These are phyloP conservation scores for Oriolus oriolus DNA, from an alignment of 2,113 vertebrate genomes.

Conservation along the genomic window DNA sequence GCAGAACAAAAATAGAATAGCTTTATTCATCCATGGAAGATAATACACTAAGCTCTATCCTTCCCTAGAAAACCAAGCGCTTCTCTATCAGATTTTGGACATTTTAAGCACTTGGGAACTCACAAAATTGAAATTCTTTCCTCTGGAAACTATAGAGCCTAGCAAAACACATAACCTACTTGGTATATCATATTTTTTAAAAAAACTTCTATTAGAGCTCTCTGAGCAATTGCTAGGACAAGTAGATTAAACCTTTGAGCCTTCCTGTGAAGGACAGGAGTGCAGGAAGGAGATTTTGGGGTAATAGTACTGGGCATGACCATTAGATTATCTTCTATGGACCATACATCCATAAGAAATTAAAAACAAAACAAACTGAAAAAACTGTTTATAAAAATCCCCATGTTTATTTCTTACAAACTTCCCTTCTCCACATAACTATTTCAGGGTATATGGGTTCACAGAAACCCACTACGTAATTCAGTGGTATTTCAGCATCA, in stretches of 20 bases:
- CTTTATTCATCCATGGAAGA: background rate
- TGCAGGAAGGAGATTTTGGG: background rate
- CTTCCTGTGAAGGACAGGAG: background rate
- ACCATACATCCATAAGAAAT: background rate
- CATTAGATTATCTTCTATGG: background rate
- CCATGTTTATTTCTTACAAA: background rate
- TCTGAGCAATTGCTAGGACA: background rate
- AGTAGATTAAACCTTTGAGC: background rate
- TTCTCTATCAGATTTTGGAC: background rate
- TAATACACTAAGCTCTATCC: background rate
- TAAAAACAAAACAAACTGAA: background rate
- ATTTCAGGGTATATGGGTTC: rapidly evolving
- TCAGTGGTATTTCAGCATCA: background rate
- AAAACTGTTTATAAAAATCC: background rate
- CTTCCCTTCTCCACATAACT: background rate
- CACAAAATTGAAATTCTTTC: background rate
- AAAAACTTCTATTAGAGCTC: background rate
- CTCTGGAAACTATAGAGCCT: background rate
- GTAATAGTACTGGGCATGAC: background rate
- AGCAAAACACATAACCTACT: background rate
- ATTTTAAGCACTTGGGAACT: background rate
- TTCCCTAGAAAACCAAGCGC: background rate
- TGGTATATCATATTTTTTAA: background rate
- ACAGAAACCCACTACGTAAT: rapidly evolving
- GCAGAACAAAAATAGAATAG: slow-evolving; percentile 22